These are phyloP conservation scores for Calliopum simillimum DNA, from an alignment of 2,888 invertebrate species.

Conservation along the genomic window DNA sequence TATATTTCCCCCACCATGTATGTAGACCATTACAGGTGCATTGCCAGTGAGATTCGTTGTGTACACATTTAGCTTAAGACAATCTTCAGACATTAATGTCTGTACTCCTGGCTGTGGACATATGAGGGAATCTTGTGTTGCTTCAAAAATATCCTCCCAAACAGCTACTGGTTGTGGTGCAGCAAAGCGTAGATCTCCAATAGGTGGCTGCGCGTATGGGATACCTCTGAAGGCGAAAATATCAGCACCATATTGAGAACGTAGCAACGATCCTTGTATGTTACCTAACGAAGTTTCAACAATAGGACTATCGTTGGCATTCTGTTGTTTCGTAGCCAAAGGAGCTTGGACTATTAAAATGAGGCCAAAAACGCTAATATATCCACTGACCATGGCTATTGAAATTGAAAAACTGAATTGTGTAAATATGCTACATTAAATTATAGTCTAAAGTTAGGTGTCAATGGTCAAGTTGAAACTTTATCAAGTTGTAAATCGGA, in stretches of 20 bases:
- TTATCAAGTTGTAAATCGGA: too few species aligned
- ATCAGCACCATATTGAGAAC: constrained; percentile 62
- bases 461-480: too few species aligned
- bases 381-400: too few species aligned
- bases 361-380: too few species aligned
- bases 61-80: constrained; percentile 75
- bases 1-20: constrained; percentile 60
- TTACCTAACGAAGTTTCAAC: constrained; percentile 59
- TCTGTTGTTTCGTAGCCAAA: too few species aligned
- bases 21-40: constrained; percentile 57
- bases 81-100: constrained; percentile 71
- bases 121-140: constrained; percentile 64
- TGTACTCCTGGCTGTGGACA: constrained; percentile 56
- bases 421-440: too few species aligned
- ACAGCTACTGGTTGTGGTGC: constrained; percentile 53
- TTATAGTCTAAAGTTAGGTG: too few species aligned
- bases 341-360: too few species aligned
- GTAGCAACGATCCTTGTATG: constrained; percentile 66
- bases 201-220: constrained; percentile 67
- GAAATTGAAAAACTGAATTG: too few species aligned
- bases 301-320: constrained; percentile 36
- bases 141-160: constrained; percentile 65
- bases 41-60: constrained; percentile 50
- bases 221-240: constrained; percentile 69
- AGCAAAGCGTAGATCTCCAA: constrained; percentile 68